These are phyloP conservation scores for Coelinius sp. DNA, from an alignment of 2,888 invertebrate genomes.

Conservation along the genomic window DNA sequence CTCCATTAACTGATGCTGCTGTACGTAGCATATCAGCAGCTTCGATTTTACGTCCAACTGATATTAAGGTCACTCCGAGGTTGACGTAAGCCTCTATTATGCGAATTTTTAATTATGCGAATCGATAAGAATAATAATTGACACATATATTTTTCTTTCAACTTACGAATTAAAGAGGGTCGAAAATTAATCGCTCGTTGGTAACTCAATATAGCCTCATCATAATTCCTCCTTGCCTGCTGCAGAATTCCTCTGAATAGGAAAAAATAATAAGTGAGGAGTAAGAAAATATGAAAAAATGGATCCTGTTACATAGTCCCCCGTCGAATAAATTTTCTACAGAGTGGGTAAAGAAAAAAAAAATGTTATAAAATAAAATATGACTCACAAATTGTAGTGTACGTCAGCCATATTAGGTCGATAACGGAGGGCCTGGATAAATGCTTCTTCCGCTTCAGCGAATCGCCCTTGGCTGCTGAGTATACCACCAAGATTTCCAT, in stretches of 20 bases:
- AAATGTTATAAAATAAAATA: slow-evolving; percentile 5
- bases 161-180: slow-evolving; percentile 93
- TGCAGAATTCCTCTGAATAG: slow-evolving; percentile 85
- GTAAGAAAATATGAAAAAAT: slow-evolving; percentile 10
- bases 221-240: slow-evolving; percentile 89
- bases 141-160: background rate
- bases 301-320: background rate
- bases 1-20: slow-evolving; percentile 88
- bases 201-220: slow-evolving; percentile 92
- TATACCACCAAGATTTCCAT: slow-evolving; percentile 97
- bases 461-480: slow-evolving; percentile 90
- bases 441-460: slow-evolving; percentile 92
- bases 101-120: slow-evolving; percentile 46
- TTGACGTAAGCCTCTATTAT: slow-evolving; percentile 94
- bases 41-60: slow-evolving; percentile 85
- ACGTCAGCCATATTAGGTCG: slow-evolving; percentile 99
- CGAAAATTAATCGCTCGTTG: slow-evolving; percentile 92
- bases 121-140: background rate
- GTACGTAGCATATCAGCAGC: slow-evolving; percentile 87
- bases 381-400: slow-evolving; percentile 97
- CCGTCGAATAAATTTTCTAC: slow-evolving; percentile 1
- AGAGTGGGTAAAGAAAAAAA: background rate
- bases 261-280: slow-evolving; percentile 4
- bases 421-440: slow-evolving; percentile 89
- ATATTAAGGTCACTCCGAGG: slow-evolving; percentile 89